Evolutionary conservation across 2,888 invertebrate species (phyloP), one percentile per base, ranked within the genome.

Genomic region (Lycocerus yunnanus): DNA sequence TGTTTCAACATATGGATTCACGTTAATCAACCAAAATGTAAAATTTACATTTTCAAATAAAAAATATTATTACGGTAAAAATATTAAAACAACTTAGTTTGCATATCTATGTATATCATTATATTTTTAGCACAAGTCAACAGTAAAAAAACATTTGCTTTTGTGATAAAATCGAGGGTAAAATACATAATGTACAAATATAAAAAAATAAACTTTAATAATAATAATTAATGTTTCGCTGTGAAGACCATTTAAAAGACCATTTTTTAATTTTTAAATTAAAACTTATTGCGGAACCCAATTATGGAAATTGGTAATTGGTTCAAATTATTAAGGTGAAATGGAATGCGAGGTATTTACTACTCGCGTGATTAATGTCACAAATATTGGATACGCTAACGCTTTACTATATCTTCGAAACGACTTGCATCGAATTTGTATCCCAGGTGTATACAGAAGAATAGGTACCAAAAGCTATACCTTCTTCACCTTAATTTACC

Each of bases 291-390:
- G n/a, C n/a, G 2, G 2, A n/a, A n/a, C n/a, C 43, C 43, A 43
- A 43, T 60, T 60, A 63, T 63, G 61, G 13, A 63, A 63, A 63
- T 63, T 20, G n/a, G 20, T 61, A 18, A 61, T 5, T 16, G 18
- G 18, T 63, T 18, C 20, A 18, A 63, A 63, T 63, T 63, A 63
- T 63, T 63, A 63, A n/a, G 61, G 18, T 63, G 61, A 63, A 63
- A 63, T 63, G 61, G 61, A 63, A 63, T 63, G 16, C 20, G 61
- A 63, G 18, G 16, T 11, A 63, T 63, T 63, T 63, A 63, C 61
- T 16, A 16, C 16, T 18, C 13, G n/a, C n/a, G 15, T 63, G 15
- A 63, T 63, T 63, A 63, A 63, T 16, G 13, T 63, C 20, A 63
- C 61, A 20, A 15, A 18, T n/a, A 63, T 63, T 63, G 16, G 61